A percentile compares a stretch with the other conserved stretches of the same genome.
phyloP scores from a whole-genome alignment of 2,797 vertebrate genomes.

The Poecile montanus region DNA sequence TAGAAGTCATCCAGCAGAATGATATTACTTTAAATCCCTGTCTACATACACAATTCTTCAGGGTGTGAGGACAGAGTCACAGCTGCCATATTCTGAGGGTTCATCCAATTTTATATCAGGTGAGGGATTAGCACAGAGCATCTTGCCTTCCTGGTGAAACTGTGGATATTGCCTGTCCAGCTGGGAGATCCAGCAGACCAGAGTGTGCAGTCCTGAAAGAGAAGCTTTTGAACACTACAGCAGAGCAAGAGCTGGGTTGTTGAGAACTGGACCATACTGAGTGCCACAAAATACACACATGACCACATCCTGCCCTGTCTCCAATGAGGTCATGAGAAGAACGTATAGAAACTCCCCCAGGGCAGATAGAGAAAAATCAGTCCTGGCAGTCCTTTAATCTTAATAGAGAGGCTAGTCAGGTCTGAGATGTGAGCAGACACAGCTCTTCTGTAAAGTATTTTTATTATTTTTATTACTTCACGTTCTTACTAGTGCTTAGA shows the following conservation, averaged over 20 bases:
- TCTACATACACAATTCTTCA: not conserved
- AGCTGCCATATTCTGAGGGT: not conserved
- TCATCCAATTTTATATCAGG: not conserved
- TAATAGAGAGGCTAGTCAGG: not conserved
- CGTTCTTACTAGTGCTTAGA: not conserved
- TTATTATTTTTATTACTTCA: not conserved
- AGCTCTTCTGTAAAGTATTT: not conserved
- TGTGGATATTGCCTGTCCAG: rapidly evolving
- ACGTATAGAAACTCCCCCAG: not conserved
- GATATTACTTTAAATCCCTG: not conserved
- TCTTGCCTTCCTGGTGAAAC: not conserved
- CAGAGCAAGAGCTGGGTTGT: not conserved
- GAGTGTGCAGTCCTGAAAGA: not conserved
- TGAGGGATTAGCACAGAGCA: not conserved
- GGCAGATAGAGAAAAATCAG: not conserved
- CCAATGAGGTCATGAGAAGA: not conserved
- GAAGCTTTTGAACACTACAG: not conserved
- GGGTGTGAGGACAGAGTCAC: not conserved
- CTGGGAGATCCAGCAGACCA: not conserved
- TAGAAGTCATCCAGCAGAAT: not conserved
- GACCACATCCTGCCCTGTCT: not conserved
- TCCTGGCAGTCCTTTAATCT: not conserved
- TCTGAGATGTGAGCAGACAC: not conserved
- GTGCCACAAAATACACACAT: not conserved
- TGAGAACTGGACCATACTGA: not conserved